Percentiles rank a stretch among this genome's conserved stretches.
Conservation (phyloP, 2,797 vertebrate genomes). For the Lophotriccus pileatus region DNA sequence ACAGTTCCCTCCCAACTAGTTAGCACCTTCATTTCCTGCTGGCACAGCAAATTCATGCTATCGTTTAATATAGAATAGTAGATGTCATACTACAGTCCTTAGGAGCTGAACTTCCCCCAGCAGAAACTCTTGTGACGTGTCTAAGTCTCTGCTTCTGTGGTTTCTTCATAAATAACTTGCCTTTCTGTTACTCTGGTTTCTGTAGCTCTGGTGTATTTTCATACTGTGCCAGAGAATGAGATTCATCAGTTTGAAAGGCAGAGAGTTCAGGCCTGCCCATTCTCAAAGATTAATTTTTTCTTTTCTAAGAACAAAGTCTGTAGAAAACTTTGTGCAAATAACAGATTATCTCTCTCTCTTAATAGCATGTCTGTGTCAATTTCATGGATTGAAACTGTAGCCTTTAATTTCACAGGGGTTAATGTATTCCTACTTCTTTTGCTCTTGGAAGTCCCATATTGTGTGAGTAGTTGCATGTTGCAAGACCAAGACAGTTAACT, state of each 20-base stretch:
- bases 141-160: background rate
- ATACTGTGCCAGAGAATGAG: background rate
- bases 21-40: background rate
- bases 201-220: background rate
- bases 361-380: background rate
- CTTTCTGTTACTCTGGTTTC: background rate
- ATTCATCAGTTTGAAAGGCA: background rate
- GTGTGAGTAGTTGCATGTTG: background rate
- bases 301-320: background rate
- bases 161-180: background rate
- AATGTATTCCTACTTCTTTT: background rate
- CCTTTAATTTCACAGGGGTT: background rate
- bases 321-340: background rate
- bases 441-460: background rate
- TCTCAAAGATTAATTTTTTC: background rate
- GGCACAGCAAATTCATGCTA: background rate
- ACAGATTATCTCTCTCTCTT: background rate
- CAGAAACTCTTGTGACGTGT: background rate
- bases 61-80: background rate
- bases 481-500: background rate
- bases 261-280: background rate
- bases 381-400: background rate
- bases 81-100: fast-evolving
- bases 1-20: background rate
- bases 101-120: background rate